Base-by-base conservation (phyloP, 2,113 vertebrate species). In the Platichthys stellatus region DNA sequence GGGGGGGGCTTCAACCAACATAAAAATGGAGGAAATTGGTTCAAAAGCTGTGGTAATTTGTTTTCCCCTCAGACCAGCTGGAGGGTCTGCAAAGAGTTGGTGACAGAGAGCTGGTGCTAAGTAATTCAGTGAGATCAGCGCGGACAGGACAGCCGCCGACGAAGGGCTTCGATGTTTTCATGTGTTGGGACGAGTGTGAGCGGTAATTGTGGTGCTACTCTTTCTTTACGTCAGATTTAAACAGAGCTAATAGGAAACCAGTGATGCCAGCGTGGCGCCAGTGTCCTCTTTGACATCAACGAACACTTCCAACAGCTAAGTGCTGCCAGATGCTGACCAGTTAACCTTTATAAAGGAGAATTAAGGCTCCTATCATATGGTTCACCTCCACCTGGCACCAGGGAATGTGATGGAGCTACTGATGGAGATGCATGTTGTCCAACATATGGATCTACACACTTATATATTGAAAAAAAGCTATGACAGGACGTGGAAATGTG, bases 281-380 rank as follows among this genome's bases (percentile, higher is more conserved):
- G 70, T 84, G 89, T 88, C 88, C 90, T 87, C 74, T 73, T 45
- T 88, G 83, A 88, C 73, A 82, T 76, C 78, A 83, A 80, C 70
- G 67, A 72, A 83, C 74, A 80, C 76, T 85, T 84, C 66, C 72
- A 85, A 69, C 24, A 76, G 80, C 76, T 87, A 90, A 93, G 76
- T 87, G 86, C 80, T 31, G 83, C 86, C 93, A 93, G 92, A 94
- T 94, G 93, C 80, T 58, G 80, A 83, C 70, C 86, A 90, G 94
- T 94, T 90, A 91, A 87, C 81, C 77, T 89, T 87, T 88, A 84
- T 85, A 63, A 80, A 89, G 81, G 76, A 76, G 70, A 92, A 91
- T 86, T 85, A 51, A 83, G 63, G 74, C 67, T 76, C 1, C 28
- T 66, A 85, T 86, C 61, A 71, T 61, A 77, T 63, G 68, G 62